Conservation (phyloP, 2,113 vertebrate species). For the Eclectus roratus region DNA sequence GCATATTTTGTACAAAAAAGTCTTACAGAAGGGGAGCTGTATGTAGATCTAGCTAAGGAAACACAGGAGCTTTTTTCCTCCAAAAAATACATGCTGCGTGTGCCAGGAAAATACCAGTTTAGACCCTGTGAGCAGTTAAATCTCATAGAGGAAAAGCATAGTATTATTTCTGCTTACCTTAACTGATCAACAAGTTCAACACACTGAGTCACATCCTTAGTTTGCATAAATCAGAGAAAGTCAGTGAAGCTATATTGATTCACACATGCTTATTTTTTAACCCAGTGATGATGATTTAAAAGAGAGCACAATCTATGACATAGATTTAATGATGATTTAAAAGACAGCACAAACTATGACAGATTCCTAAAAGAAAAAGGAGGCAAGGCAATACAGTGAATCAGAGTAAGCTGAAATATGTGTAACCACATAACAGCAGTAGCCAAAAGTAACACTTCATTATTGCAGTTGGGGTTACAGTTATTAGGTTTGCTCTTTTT, state of each 20-base stretch:
- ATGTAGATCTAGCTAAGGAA: neutral
- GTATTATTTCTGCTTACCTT: neutral
- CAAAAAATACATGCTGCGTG: neutral
- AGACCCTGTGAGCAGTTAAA: neutral
- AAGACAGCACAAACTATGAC: neutral
- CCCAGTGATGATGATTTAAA: neutral
- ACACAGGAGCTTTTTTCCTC: neutral
- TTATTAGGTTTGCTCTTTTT: slow-evolving; percentile 30
- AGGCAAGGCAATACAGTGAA: neutral
- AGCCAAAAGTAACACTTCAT: slow-evolving; percentile 60
- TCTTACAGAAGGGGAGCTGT: neutral
- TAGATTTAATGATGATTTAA: neutral
- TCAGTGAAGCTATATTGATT: neutral
- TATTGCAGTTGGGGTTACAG: neutral
- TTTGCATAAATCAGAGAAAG: neutral
- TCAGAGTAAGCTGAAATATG: slow-evolving; percentile 15
- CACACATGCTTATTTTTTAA: neutral
- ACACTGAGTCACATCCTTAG: neutral
- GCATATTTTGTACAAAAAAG: neutral
- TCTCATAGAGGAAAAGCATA: neutral
- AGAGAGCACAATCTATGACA: neutral
- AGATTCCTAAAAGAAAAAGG: slow-evolving; percentile 1
- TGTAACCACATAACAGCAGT: neutral
- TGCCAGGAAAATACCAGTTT: neutral
- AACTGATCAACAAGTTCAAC: neutral